A percentile compares a stretch with the other conserved stretches of the same genome.
Evolutionary conservation across 2,888 invertebrate species (phyloP).

Genomic region (Nemurella pictetii): DNA sequence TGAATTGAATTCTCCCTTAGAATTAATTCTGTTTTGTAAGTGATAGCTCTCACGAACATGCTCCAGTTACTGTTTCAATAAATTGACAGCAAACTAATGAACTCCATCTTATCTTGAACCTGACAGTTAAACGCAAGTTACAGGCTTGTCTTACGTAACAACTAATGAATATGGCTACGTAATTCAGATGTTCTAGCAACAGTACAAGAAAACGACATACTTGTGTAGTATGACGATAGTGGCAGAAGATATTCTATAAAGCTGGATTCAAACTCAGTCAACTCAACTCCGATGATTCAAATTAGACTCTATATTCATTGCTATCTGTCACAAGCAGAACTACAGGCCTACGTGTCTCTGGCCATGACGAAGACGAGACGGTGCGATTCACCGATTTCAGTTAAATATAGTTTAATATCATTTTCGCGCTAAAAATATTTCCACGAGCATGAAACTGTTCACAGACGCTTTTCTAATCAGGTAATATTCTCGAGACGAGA

Average conservation of each 20-base stretch:
- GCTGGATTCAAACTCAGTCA: neutral
- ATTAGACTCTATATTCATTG: slow-evolving; percentile 14
- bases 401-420: neutral
- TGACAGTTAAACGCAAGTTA: slow-evolving; percentile 9
- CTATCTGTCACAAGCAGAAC: slow-evolving; percentile 16
- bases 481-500: neutral
- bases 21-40: slow-evolving; percentile 12
- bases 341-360: neutral
- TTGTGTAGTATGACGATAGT: neutral
- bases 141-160: neutral
- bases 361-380: neutral
- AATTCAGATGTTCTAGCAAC: neutral
- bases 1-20: neutral
- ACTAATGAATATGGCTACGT: neutral
- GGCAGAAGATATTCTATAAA: neutral
- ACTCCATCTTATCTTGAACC: neutral
- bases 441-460: neutral
- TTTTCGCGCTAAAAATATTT: neutral
- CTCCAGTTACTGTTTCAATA: slow-evolving; percentile 2
- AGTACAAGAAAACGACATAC: neutral
- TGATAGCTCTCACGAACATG: slow-evolving; percentile 7
- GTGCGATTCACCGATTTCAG: neutral
- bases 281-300: slow-evolving; percentile 23
- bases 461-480: neutral
- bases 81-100: slow-evolving; percentile 6